These are phyloP conservation scores for Podotricha telesiphe DNA, from an alignment of 2,888 invertebrate species.

Conservation along the genomic window DNA sequence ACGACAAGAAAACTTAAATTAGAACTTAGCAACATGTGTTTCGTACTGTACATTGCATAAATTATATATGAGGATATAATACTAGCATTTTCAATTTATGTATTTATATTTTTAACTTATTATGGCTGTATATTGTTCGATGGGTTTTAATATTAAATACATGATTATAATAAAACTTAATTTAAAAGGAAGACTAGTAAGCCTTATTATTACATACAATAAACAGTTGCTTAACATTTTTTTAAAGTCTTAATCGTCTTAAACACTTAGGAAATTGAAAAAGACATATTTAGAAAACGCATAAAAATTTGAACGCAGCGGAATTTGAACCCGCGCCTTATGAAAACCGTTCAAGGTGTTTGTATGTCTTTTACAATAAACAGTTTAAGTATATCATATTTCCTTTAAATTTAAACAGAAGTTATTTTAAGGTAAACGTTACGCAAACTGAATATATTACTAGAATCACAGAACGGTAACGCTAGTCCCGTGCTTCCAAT, in stretches of 20 bases:
- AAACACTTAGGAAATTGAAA: too few relatives aligned
- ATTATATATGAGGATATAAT: background rate
- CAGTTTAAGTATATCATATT: background rate
- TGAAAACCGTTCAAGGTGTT: too few relatives aligned
- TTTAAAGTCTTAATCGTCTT: too few relatives aligned
- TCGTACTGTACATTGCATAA: background rate
- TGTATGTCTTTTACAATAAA: too few relatives aligned
- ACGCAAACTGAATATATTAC: slow-evolving; percentile 8
- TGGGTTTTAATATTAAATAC: background rate
- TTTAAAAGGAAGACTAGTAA: background rate
- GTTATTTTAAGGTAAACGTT: background rate
- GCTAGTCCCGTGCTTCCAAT: slow-evolving; percentile 14
- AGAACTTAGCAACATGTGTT: slow-evolving; percentile 48
- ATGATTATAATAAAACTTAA: background rate
- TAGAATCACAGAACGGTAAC: slow-evolving; percentile 29
- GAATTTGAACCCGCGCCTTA: too few relatives aligned
- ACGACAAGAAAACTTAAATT: slow-evolving; percentile 83
- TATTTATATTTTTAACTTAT: too few relatives aligned
- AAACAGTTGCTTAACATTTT: too few relatives aligned
- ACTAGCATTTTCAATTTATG: too few relatives aligned
- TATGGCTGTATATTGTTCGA: too few relatives aligned
- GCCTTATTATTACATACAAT: too few relatives aligned
- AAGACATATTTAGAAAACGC: too few relatives aligned
- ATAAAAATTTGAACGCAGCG: too few relatives aligned
- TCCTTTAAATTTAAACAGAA: background rate